Percentiles rank a stretch among this genome's conserved stretches.
phyloP scores from a whole-genome alignment of 2,888 invertebrate species.

The Meiosimyza decipiens region DNA sequence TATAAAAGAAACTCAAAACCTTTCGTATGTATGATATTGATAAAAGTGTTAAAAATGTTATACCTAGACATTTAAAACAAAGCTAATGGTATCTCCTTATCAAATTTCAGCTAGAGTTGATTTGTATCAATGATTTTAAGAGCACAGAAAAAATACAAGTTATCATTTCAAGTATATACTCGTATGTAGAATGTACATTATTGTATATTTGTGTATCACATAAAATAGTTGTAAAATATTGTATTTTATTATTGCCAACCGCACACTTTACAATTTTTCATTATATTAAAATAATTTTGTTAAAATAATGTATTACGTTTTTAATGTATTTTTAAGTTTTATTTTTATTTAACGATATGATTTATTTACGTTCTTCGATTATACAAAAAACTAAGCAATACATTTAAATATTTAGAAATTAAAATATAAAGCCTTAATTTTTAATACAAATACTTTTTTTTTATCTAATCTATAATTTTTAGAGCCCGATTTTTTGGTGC shows the following conservation, averaged over 20 bases:
- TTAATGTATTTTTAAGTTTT: slow-evolving; percentile 15
- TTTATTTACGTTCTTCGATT: slow-evolving; percentile 22
- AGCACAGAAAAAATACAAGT: not conserved
- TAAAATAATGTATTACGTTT: slow-evolving; percentile 20
- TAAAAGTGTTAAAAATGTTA: not conserved
- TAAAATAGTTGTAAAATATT: slow-evolving; percentile 11
- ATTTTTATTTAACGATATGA: slow-evolving; percentile 3
- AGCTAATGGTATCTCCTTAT: not conserved
- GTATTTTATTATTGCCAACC: slow-evolving; percentile 27
- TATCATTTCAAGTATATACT: not conserved
- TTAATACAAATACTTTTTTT: slow-evolving; percentile 19
- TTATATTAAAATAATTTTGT: slow-evolving; percentile 17
- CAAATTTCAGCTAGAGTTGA: slow-evolving; percentile 38
- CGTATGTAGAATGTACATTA: not conserved
- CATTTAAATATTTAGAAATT: slow-evolving; percentile 4
- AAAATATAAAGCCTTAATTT: slow-evolving; percentile 2
- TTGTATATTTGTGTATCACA: not conserved
- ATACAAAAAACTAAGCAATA: slow-evolving; percentile 27
- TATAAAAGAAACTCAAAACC: too few relatives aligned
- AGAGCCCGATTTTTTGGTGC: slow-evolving; percentile 62
- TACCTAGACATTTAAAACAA: not conserved
- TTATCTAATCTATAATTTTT: slow-evolving; percentile 43
- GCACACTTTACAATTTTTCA: slow-evolving; percentile 17
- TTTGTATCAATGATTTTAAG: slow-evolving; percentile 36
- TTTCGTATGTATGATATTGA: too few relatives aligned